Conservation (phyloP, 92 coral and sea anemone genomes). For the Anthopleura xanthogrammica region DNA sequence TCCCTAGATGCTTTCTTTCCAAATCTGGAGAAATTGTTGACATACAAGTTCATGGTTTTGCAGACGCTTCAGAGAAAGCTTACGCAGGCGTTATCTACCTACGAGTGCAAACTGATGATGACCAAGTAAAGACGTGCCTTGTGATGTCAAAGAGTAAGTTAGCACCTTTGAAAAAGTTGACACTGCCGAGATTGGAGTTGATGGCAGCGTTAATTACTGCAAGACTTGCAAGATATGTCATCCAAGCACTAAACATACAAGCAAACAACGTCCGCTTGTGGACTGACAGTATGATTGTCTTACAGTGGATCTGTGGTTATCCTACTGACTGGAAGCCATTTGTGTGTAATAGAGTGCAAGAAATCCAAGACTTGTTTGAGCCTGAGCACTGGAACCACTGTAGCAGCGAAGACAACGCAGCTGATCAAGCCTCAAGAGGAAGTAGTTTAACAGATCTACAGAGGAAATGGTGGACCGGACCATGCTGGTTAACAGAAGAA, state of each 20-base stretch:
- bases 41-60: conserved; percentile 13
- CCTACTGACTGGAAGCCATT: conserved; percentile 8
- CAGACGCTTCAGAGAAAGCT: conserved; percentile 17
- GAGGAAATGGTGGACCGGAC: conserved; percentile 8
- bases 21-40: conserved; percentile 12
- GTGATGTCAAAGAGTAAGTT: conserved; percentile 8
- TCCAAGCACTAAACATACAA: conserved; percentile 4
- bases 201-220: conserved; percentile 21
- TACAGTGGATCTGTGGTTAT: conserved; percentile 15
- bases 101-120: conserved; percentile 11
- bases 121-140: conserved; percentile 2
- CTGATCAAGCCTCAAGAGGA: conserved; percentile 22
- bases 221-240: conserved; percentile 10
- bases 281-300: conserved; percentile 10
- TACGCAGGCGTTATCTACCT: conserved; percentile 8
- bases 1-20: conserved; percentile 16
- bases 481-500: background rate
- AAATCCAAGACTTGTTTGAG: conserved; percentile 3
- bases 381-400: conserved; percentile 12
- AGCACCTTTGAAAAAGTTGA: conserved; percentile 11
- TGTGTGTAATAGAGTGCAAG: conserved; percentile 18
- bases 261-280: conserved; percentile 4
- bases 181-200: conserved; percentile 2
- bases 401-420: background rate
- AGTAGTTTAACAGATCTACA: background rate